These are phyloP conservation scores for Chelonus formosanus DNA, from an alignment of 2,888 invertebrate species.

Conservation along the genomic window DNA sequence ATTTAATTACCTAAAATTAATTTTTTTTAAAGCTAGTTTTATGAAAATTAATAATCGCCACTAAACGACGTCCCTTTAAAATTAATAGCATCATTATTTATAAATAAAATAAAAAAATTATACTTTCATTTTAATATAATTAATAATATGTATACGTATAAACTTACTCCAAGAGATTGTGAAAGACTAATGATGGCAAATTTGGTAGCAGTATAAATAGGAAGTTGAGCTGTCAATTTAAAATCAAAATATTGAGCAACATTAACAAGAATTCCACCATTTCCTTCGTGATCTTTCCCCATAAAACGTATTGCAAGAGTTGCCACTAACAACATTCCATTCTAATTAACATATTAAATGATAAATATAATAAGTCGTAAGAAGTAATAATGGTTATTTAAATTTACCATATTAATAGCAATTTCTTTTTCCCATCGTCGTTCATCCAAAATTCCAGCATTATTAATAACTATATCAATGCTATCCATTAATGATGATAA, in stretches of 20 bases:
- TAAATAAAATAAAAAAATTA: too few relatives aligned
- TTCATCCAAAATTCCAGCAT: slow-evolving; percentile 82
- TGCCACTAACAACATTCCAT: slow-evolving; percentile 56
- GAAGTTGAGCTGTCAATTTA: slow-evolving; percentile 51
- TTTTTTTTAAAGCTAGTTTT: too few relatives aligned
- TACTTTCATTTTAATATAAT: too few relatives aligned
- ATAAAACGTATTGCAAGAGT: slow-evolving; percentile 62
- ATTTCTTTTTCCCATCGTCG: slow-evolving; percentile 78
- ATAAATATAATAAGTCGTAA: slow-evolving; percentile 8
- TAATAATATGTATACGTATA: background rate
- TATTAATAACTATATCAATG: slow-evolving; percentile 81
- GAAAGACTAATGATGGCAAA: slow-evolving; percentile 59
- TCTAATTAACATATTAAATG: slow-evolving; percentile 38
- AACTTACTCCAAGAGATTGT: slow-evolving; percentile 53
- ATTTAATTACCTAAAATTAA: too few relatives aligned
- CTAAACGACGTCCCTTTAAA: too few relatives aligned
- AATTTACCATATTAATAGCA: slow-evolving; percentile 76
- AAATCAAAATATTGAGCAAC: slow-evolving; percentile 65
- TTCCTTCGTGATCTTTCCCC: slow-evolving; percentile 60
- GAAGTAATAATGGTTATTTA: too few relatives aligned
- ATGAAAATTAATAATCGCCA: too few relatives aligned
- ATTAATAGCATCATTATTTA: too few relatives aligned
- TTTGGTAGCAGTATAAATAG: slow-evolving; percentile 62
- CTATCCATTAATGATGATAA: slow-evolving; percentile 74
- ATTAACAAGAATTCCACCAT: slow-evolving; percentile 66